Evolutionary conservation across 2,113 vertebrate species (phyloP).

Genomic region (Phycodurus eques): DNA sequence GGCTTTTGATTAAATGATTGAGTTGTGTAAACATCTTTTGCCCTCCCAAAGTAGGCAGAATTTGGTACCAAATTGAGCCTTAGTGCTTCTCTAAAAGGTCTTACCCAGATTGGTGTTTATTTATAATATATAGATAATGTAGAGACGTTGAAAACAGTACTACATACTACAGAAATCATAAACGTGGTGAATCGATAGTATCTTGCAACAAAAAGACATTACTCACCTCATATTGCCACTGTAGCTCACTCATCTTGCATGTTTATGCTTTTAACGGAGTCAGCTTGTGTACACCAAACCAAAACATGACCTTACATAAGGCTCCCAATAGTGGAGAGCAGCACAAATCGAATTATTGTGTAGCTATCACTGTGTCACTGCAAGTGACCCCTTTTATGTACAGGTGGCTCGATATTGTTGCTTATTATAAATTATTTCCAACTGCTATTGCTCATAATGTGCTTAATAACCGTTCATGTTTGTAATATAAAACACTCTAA

Average conservation of each 20-base stretch:
- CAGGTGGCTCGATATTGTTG: not conserved
- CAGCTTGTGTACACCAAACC: not conserved
- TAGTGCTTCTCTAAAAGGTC: not conserved
- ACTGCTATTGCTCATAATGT: not conserved
- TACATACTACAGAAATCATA: no score
- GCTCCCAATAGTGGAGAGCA: no score
- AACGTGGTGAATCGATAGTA: no score
- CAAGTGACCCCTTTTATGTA: not conserved
- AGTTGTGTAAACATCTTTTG: not conserved
- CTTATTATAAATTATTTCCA: not conserved
- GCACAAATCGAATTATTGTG: not conserved
- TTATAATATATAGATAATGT: not conserved
- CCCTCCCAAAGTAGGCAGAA: not conserved
- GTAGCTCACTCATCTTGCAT: not conserved
- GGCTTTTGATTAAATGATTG: not conserved
- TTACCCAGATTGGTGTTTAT: not conserved
- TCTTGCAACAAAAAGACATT: no score
- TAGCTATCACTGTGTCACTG: not conserved
- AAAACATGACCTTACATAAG: not conserved
- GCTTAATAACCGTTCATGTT: slow-evolving; percentile 4
- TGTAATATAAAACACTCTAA: slow-evolving; percentile 14
- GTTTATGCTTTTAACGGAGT: not conserved
- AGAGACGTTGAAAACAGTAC: no score
- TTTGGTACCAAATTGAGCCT: not conserved
- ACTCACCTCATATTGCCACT: no score